phyloP scores from a whole-genome alignment of 30 jellyfish, hydroid and myxozoan species.

The Sanderia malayensis region DNA sequence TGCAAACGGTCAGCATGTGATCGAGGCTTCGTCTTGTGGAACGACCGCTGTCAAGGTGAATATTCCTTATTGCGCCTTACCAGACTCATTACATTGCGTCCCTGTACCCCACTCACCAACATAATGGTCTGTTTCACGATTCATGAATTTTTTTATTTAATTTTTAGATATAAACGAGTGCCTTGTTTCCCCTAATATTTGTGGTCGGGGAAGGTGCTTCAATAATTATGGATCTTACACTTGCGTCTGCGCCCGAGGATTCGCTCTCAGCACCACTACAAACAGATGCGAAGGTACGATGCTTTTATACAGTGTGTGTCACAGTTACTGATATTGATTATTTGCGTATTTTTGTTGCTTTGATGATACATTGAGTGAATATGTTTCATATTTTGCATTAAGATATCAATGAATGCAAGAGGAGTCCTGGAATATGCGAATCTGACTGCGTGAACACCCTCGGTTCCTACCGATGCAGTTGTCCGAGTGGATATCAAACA shows the following conservation, averaged over 20 bases:
- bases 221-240: slow-evolving; percentile 45
- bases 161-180: slow-evolving; percentile 61
- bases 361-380: too few species aligned
- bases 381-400: too few species aligned
- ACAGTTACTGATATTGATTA: too few species aligned
- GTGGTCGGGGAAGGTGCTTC: slow-evolving; percentile 62
- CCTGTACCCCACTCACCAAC: too few species aligned
- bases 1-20: slow-evolving; percentile 46
- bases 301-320: too few species aligned
- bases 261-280: slow-evolving; percentile 7
- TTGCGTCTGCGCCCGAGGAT: slow-evolving; percentile 46
- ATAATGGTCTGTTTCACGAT: too few species aligned
- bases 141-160: too few species aligned
- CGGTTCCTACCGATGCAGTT: slow-evolving; percentile 70
- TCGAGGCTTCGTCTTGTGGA: slow-evolving; percentile 31
- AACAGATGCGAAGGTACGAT: slow-evolving; percentile 54
- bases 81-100: too few species aligned
- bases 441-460: slow-evolving; percentile 50
- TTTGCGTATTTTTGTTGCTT: too few species aligned
- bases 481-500: slow-evolving; percentile 62
- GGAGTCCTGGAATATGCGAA: slow-evolving; percentile 58
- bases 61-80: too few species aligned
- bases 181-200: slow-evolving; percentile 16
- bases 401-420: slow-evolving; percentile 78
- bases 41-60: slow-evolving; percentile 53